Conservation (phyloP, 2,888 invertebrate species). For the Cerastis rubricosa region DNA sequence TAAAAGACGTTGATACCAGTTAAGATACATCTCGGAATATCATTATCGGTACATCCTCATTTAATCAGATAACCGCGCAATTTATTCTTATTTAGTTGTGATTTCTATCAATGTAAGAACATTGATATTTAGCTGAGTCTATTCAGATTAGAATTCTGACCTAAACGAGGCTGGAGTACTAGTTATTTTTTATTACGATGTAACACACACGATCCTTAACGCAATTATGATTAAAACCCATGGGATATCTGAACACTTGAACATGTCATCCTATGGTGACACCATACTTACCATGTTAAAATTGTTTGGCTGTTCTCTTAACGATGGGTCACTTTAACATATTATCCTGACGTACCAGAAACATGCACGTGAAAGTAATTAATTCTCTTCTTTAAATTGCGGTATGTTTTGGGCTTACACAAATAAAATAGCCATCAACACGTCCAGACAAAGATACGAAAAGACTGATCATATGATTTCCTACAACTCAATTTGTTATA, state of each 20-base stretch:
- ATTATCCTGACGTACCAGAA: not conserved
- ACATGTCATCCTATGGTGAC: not conserved
- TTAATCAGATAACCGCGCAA: conserved; percentile 16
- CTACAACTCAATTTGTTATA: too few species aligned
- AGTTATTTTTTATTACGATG: not conserved
- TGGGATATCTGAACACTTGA: not conserved
- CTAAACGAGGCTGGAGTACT: not conserved
- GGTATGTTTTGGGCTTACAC: not conserved
- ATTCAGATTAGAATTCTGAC: not conserved
- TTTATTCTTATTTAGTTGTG: conserved; percentile 39
- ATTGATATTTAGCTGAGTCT: conserved; percentile 9
- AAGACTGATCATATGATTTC: not conserved
- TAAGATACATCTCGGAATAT: conserved; percentile 22
- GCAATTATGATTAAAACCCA: not conserved
- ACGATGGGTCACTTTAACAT: not conserved
- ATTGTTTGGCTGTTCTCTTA: not conserved
- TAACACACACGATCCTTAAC: not conserved
- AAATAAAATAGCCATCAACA: not conserved
- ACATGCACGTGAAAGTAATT: not conserved
- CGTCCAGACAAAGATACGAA: too few species aligned
- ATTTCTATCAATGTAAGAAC: conserved; percentile 11
- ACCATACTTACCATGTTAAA: not conserved
- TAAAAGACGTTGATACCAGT: not conserved
- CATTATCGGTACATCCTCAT: conserved; percentile 9
- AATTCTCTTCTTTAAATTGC: not conserved